A percentile compares a stretch with the other conserved stretches of the same genome.
Evolutionary conservation across 2,797 vertebrate species (phyloP).

Genomic region (Platyrinchus mystaceus): DNA sequence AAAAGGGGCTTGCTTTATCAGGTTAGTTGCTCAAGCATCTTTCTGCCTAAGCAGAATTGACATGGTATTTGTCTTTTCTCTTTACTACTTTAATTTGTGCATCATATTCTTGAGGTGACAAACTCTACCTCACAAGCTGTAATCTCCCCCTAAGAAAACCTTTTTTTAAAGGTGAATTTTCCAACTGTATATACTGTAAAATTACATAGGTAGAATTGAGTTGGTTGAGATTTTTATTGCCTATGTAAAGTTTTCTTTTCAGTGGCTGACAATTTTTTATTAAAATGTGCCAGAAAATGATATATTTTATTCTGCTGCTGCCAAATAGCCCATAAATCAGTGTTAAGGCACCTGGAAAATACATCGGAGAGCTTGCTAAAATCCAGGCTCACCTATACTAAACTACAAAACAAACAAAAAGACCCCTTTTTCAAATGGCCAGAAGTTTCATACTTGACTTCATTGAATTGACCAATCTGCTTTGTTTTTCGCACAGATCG

Average conservation of each 20-base stretch:
- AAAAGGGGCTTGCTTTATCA: background rate
- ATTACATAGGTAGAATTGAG: background rate
- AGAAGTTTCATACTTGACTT: background rate
- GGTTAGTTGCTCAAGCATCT: background rate
- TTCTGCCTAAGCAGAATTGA: background rate
- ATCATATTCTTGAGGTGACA: background rate
- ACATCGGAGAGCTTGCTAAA: background rate
- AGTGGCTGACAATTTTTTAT: background rate
- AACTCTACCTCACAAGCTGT: background rate
- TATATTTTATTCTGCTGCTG: background rate
- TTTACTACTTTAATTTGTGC: background rate
- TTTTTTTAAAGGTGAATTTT: background rate
- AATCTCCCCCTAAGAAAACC: background rate
- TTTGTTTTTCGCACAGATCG: background rate
- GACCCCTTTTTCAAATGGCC: background rate
- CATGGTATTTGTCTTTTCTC: background rate
- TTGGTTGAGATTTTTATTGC: background rate
- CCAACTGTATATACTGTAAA: background rate
- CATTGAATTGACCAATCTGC: background rate
- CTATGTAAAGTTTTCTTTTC: background rate
- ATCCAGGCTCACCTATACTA: background rate
- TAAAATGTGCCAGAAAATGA: background rate
- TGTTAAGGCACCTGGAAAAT: background rate
- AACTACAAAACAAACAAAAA: background rate
- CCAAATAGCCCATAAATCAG: constrained; percentile 16